phyloP scores from a whole-genome alignment of 2,113 vertebrate species.

The Hydropotes inermis region DNA sequence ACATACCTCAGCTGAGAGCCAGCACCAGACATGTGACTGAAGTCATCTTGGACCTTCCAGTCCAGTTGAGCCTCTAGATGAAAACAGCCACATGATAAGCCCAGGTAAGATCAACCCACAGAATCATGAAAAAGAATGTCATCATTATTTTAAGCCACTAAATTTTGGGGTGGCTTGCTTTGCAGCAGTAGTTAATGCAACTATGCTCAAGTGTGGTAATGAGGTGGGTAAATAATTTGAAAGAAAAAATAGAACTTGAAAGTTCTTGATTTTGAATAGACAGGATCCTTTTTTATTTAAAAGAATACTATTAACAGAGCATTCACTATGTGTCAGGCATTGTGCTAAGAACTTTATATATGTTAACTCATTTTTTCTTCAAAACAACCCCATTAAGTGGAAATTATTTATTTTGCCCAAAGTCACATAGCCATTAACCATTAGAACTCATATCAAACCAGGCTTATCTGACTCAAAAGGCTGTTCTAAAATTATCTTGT shows the following conservation, averaged over 20 bases:
- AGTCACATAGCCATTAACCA: background rate
- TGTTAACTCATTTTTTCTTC: background rate
- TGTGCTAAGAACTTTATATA: background rate
- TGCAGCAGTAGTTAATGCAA: background rate
- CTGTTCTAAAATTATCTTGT: background rate
- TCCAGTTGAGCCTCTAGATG: background rate
- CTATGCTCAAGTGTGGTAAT: background rate
- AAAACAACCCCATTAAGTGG: background rate
- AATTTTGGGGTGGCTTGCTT: background rate
- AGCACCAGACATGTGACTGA: background rate
- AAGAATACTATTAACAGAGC: background rate
- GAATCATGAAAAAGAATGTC: background rate
- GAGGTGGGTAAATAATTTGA: background rate
- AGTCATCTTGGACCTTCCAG: background rate
- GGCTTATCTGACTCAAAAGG: background rate
- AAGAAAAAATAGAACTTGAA: background rate
- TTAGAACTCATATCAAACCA: background rate
- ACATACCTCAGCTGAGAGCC: background rate
- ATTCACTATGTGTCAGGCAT: background rate
- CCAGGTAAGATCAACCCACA: background rate
- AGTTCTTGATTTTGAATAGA: constrained; percentile 5
- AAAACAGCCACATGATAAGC: background rate
- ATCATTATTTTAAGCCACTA: background rate
- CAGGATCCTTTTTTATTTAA: background rate
- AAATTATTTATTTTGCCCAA: background rate